Conservation (phyloP, 1,140 invertebrate species). For the Musca domestica region DNA sequence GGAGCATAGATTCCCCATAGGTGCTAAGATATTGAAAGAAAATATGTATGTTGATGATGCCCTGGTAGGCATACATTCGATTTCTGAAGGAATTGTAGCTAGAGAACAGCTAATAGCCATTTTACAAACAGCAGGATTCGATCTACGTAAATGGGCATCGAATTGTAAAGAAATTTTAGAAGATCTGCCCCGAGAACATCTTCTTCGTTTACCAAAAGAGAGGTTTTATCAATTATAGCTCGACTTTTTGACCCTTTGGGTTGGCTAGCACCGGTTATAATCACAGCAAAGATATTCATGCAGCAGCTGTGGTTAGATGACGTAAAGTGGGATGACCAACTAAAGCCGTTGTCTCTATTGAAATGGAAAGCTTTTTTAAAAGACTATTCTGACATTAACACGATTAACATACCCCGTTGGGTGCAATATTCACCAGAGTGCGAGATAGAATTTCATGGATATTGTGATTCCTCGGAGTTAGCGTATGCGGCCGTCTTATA, state of each 20-base stretch:
- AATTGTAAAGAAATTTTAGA: slow-evolving; percentile 25
- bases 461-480: neutral
- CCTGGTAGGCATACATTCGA: neutral
- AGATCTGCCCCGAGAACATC: slow-evolving; percentile 1
- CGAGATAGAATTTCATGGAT: neutral
- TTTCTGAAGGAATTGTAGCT: neutral
- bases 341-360: too few relatives aligned
- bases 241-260: slow-evolving; percentile 48
- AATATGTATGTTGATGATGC: slow-evolving; percentile 23
- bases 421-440: neutral
- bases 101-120: slow-evolving; percentile 3
- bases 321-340: slow-evolving; percentile 46
- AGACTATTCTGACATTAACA: neutral
- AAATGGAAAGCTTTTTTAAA: neutral
- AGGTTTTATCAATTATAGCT: slow-evolving; percentile 46
- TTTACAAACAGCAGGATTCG: slow-evolving; percentile 30
- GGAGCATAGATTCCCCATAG: neutral
- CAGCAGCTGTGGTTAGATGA: slow-evolving; percentile 47
- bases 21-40: neutral
- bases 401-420: neutral
- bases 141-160: slow-evolving; percentile 37
- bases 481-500: neutral
- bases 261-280: slow-evolving; percentile 43
- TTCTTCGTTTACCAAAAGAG: slow-evolving; percentile 42
- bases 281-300: slow-evolving; percentile 50